phyloP scores from a whole-genome alignment of 1,140 invertebrate genomes.

The Spodoptera frugiperda region DNA sequence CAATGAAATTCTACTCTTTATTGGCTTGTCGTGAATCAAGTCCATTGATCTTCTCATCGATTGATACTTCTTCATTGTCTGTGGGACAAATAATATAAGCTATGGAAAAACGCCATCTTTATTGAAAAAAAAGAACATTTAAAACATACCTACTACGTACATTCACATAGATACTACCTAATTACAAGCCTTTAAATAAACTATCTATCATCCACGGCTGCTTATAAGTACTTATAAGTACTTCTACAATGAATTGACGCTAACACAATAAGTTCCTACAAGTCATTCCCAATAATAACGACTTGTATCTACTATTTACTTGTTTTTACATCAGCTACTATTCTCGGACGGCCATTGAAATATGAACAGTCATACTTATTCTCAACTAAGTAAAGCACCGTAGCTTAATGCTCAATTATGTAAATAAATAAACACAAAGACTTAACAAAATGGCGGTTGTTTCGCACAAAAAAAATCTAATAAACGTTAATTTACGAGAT shows the following conservation, averaged over 20 bases:
- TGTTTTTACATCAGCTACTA: slow-evolving; percentile 13
- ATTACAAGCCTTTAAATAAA: background rate
- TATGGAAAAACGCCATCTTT: too few relatives aligned
- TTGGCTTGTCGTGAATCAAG: too few relatives aligned
- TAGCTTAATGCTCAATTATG: background rate
- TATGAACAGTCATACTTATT: background rate
- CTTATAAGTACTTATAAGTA: too few relatives aligned
- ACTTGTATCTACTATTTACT: slow-evolving; percentile 1
- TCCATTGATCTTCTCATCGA: too few relatives aligned
- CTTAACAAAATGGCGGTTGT: background rate
- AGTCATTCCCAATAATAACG: slow-evolving; percentile 16
- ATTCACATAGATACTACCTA: background rate
- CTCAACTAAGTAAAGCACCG: background rate
- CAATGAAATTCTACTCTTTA: too few relatives aligned
- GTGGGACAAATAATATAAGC: too few relatives aligned
- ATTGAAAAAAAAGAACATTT: too few relatives aligned
- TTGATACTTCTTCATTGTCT: too few relatives aligned
- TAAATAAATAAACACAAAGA: background rate
- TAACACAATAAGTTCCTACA: background rate
- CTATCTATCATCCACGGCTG: background rate
- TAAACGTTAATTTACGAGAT: too few relatives aligned
- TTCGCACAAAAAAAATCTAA: slow-evolving; percentile 1
- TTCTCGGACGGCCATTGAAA: background rate
- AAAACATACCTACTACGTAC: too few relatives aligned
- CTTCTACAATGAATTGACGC: background rate